Percentiles rank a stretch among this genome's conserved stretches.
These are phyloP conservation scores for Leucania comma DNA, from an alignment of 2,888 invertebrate genomes.

Conservation along the genomic window DNA sequence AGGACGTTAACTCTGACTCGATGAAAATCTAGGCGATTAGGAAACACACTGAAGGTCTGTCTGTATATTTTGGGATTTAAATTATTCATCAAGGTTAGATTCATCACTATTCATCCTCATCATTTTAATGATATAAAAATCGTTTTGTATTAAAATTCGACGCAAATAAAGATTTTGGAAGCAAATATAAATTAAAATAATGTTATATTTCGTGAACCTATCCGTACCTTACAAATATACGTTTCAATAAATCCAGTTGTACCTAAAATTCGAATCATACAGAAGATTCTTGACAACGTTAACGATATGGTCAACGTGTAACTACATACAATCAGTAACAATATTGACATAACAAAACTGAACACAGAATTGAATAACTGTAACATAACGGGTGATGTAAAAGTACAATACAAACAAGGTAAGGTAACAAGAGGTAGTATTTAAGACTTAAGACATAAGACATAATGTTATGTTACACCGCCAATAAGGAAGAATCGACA, in stretches of 20 bases:
- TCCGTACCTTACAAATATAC: not conserved
- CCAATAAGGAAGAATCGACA: constrained; percentile 23
- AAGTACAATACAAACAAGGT: constrained; percentile 21
- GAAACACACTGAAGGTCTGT: constrained; percentile 61
- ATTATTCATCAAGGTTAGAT: constrained; percentile 38
- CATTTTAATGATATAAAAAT: no score
- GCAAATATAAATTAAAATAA: not conserved
- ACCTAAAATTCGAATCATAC: not conserved
- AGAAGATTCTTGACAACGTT: not conserved
- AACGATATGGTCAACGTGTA: constrained; percentile 6
- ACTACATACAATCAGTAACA: constrained; percentile 5
- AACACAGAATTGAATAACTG: constrained; percentile 24
- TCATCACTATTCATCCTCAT: not conserved
- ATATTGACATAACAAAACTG: constrained; percentile 40
- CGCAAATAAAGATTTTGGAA: not conserved
- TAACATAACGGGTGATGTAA: constrained; percentile 23
- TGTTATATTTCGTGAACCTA: not conserved
- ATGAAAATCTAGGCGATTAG: constrained; percentile 56
- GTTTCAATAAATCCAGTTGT: not conserved
- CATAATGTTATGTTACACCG: constrained; percentile 29
- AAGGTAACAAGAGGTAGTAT: constrained; percentile 1
- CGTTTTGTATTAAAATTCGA: not conserved
- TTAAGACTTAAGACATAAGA: constrained; percentile 7
- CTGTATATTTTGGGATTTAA: constrained; percentile 27
- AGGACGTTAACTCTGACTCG: constrained; percentile 56